Evolutionary conservation across 2,888 invertebrate species (phyloP).

Genomic region (Baronia brevicornis): DNA sequence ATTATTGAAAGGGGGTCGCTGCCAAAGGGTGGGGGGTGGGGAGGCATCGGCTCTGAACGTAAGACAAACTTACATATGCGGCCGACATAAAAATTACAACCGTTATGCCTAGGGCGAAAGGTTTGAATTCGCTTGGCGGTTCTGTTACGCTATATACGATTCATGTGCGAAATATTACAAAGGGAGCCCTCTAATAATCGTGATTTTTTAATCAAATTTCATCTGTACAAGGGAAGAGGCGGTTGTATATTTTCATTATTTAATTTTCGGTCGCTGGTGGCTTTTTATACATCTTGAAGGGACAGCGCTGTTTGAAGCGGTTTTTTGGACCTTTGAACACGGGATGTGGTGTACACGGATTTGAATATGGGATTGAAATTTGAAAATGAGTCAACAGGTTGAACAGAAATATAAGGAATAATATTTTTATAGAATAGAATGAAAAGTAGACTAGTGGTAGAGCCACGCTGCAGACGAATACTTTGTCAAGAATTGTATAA

Average conservation of each 20-base stretch:
- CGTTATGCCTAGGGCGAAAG: constrained; percentile 22
- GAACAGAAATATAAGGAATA: no score
- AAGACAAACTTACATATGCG: constrained; percentile 40
- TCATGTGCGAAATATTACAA: constrained; percentile 43
- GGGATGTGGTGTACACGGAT: constrained; percentile 33
- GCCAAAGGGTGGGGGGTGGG: constrained; percentile 39
- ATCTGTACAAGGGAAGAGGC: constrained; percentile 72
- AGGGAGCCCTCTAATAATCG: constrained; percentile 72
- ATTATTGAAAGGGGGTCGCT: constrained; percentile 71
- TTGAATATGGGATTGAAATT: not conserved
- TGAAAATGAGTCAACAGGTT: constrained; percentile 1
- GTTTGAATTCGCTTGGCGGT: constrained; percentile 19
- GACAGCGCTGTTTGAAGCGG: constrained; percentile 64
- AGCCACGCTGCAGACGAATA: no score
- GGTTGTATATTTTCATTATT: constrained; percentile 76
- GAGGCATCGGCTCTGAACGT: constrained; percentile 60
- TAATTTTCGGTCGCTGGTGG: constrained; percentile 68
- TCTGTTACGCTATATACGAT: constrained; percentile 22
- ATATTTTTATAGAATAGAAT: no score
- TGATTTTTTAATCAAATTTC: constrained; percentile 78
- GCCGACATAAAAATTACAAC: constrained; percentile 2
- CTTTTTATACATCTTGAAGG: constrained; percentile 65
- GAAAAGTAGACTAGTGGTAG: no score
- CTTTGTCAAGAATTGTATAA: no score
- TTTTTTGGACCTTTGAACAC: constrained; percentile 51